Evolutionary conservation across 2,888 invertebrate species (phyloP).

Genomic region (Odontomyia ornata): DNA sequence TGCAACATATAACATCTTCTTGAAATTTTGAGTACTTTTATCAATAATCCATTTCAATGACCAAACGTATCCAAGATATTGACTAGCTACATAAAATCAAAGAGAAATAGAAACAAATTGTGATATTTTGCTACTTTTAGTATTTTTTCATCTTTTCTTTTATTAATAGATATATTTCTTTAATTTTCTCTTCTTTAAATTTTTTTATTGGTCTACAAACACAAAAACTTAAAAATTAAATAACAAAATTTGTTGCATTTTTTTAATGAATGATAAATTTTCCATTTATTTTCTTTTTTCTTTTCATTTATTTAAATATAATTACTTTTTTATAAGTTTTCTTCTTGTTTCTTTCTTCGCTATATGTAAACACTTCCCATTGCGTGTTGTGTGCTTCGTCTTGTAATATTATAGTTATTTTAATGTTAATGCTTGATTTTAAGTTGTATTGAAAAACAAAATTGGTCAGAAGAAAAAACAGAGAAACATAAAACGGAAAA

Average conservation of each 20-base stretch:
- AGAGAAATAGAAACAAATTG: slow-evolving; percentile 25
- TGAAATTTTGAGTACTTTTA: no score
- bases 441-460: not conserved
- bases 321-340: not conserved
- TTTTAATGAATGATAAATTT: slow-evolving; percentile 40
- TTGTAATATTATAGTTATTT: not conserved
- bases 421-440: slow-evolving; percentile 2
- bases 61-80: not conserved
- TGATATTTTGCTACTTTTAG: slow-evolving; percentile 39
- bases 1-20: no score
- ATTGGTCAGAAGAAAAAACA: not conserved
- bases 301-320: slow-evolving; percentile 27
- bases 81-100: not conserved
- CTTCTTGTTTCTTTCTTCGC: not conserved
- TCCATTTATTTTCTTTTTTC: slow-evolving; percentile 10
- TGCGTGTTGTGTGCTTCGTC: slow-evolving; percentile 23
- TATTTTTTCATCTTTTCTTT: slow-evolving; percentile 29
- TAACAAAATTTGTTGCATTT: slow-evolving; percentile 43
- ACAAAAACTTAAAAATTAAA: slow-evolving; percentile 45
- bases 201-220: slow-evolving; percentile 43
- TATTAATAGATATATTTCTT: slow-evolving; percentile 36
- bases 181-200: slow-evolving; percentile 15
- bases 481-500: not conserved
- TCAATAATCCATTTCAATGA: no score
- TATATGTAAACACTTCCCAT: not conserved